Evolutionary conservation across 2,888 invertebrate genomes (phyloP), one percentile per base, ranked within the genome.

Genomic region (Leptopilina syphax): DNA sequence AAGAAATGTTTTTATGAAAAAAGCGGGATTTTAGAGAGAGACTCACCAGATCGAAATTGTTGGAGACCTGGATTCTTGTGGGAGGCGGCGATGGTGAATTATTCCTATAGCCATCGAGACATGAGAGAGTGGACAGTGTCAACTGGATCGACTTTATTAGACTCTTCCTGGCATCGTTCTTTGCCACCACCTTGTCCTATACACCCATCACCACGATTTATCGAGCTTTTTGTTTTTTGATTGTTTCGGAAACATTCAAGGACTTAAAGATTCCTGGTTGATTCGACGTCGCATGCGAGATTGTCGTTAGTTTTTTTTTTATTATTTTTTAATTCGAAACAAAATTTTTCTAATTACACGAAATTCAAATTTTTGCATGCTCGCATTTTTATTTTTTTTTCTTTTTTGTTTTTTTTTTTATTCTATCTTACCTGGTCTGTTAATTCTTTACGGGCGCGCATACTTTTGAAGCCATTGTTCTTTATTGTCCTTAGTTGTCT

Each of bases 401-500:
- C 4, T 34, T 34, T 34, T 34, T 34, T 34, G 0, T 3, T 34
- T 34, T 34, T 34, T 34, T 34, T 3, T 27, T 2, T 34, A 63
- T 63, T 73, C n/a, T 34, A 73, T n/a, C 73, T 73, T 73, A 73
- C 73, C 73, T 73, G 27, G 9, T 3, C 2, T 47, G 13, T 44
- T n/a, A 10, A 8, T 76, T 66, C 65, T 82, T 70, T 83, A 13
- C 80, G 79, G 27, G 80, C 83, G 73, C 93, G 89, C 89, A 93
- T 91, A 83, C 90, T 88, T 5, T 93, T 92, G 85, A 92, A 92
- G 24, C 94, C 94, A 65, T 93, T 93, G 88, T 93, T 92, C 88
- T 94, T 93, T 0, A 94, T 90, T 0, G 93, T 92, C 82, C 93
- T 93, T 0, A 94, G 88, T 82, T 93, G 93, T 2, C 93, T 93